Conservation (phyloP, 2,797 vertebrate genomes). For the Xiphorhynchus erythropygius region DNA sequence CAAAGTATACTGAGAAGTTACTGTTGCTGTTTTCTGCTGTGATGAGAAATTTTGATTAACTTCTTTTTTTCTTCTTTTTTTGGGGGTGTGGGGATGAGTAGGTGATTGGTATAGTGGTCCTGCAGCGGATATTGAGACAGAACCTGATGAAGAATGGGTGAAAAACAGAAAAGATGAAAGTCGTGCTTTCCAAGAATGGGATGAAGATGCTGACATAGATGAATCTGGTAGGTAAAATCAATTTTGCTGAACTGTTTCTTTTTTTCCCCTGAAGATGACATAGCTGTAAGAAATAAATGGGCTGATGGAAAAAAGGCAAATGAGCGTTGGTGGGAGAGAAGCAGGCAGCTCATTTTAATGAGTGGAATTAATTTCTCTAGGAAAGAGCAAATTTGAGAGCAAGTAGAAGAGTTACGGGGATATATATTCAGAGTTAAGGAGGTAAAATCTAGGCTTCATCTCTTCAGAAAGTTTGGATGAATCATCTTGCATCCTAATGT, state of each 20-base stretch:
- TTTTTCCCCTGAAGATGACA: neutral
- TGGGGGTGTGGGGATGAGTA: constrained; percentile 3
- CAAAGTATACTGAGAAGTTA: neutral
- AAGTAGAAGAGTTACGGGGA: neutral
- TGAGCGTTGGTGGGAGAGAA: neutral
- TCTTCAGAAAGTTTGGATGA: neutral
- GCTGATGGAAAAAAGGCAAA: neutral
- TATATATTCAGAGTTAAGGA: neutral
- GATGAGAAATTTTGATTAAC: neutral
- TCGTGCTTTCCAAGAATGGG: constrained; percentile 92
- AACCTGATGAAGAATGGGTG: constrained; percentile 93
- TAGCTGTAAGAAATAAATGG: neutral
- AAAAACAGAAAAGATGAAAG: constrained; percentile 89
- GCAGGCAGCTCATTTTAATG: neutral
- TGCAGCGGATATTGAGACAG: constrained; percentile 83
- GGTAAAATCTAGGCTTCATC: neutral
- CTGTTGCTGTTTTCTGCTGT: neutral
- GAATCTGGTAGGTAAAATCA: constrained; percentile 86
- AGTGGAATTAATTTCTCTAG: neutral
- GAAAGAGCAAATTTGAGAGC: neutral
- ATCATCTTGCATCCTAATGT: neutral
- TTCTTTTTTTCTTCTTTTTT: neutral
- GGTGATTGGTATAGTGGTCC: constrained; percentile 89
- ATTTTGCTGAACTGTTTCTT: neutral
- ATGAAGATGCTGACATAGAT: constrained; percentile 96